Base-by-base conservation (phyloP, 1,140 invertebrate species). In the Protaetia brevitarsis region DNA sequence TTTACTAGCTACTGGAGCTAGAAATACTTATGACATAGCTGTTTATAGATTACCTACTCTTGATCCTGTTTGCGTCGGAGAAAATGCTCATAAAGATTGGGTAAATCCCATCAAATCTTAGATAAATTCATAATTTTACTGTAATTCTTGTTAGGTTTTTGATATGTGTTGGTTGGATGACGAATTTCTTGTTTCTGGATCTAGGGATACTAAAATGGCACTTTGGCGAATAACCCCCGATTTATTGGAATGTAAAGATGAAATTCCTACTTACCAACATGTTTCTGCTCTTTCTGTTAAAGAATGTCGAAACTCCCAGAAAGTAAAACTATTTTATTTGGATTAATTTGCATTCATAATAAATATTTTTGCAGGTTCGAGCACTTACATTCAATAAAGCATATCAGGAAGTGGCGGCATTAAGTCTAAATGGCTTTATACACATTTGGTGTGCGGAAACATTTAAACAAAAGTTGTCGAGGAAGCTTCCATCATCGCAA, bases 131-230 rank as follows among this genome's bases (percentile, higher is more conserved):
- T 37, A 16, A 27, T 67, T 13, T 2, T 59, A 67, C 28, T 31
- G 19, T 37, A 27, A 41, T 66, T 36, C 56, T 41, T 69, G 68
- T 0, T 65, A 83, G 82, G 82, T 85, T 37, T 95, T 97, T 81
- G 96, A 97, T 74, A 88, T 96, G 85, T 92, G 91, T 73, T 98
- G 96, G 96, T 77, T 98, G 51, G 95, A 98, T 80, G 96, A 98
- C 81, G 90, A 97, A 78, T 96, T 95, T 82, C 78, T 97, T 59
- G 94, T 97, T 13, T 94, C 94, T 21, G 95, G 95, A 2, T 96
- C 94, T 0, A 86, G 94, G 66, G 95, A 98, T 77, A 93, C 92
- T 0, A 89, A 88, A 78, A 85, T 94, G 82, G 87, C 89, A 45
- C 79, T 94, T 34, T 94, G 91, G 91, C 82, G 87, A 66, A 88